Evolutionary conservation across 2,888 invertebrate species (phyloP), one percentile per base, ranked within the genome.

Genomic region (Temnothorax rugatulus): DNA sequence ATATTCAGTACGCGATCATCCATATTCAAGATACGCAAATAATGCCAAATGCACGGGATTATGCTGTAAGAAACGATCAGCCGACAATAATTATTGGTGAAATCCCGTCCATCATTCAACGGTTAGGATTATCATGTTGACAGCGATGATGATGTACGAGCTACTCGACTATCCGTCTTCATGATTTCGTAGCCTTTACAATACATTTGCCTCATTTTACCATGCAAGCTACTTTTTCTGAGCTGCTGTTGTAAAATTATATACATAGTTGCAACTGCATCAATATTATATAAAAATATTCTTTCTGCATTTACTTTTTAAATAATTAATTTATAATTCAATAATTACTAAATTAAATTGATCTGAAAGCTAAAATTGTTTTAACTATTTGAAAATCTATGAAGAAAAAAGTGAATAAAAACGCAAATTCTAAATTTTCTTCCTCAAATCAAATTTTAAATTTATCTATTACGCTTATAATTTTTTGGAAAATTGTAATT

Each of bases 91-190:
- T 69, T 76, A 64, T 71, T 41, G 57, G 7, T 18, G 29, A 59
- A 25, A 63, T 68, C 50, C 63, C 77, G 47, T 66, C 63, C 41
- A n/a, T 38, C 44, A 41, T 50, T 50, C n/a, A n/a, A 63, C 44
- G 21, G 47, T 74, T 44, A 25, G 21, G 13, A 68, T 59, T 82
- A 54, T 77, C 61, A 52, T 52, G 50, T 21, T 69, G 50, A 52
- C 52, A 61, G 41, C 21, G 29, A 64, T 59, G 75, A 81, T 63
- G 73, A 77, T 82, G 66, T 74, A 77, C 54, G 82, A 61, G 50
- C 59, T 54, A 66, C 25, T 63, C 77, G 25, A 54, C 75, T 83
- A 86, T 87, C 79, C 83, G 75, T 89, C 88, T 88, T 87, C 86
- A 84, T 89, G 84, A 84, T 86, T 89, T 85, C 81, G 41, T 83